phyloP scores from a whole-genome alignment of 2,888 invertebrate species.

The Caenorhabditis sulstoni region DNA sequence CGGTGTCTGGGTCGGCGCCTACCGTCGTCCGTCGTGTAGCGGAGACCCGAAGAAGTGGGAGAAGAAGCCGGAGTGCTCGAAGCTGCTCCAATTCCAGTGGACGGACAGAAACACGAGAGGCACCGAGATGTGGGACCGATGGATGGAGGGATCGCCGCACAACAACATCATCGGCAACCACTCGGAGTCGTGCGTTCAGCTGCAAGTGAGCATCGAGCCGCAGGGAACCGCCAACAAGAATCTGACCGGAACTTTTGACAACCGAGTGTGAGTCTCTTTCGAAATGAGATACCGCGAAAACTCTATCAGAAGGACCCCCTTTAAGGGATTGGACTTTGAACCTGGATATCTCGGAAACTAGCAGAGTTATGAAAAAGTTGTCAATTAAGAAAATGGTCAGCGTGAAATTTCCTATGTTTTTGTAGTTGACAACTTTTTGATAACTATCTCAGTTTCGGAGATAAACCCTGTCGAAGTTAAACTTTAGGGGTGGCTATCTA shows the following conservation, averaged over 20 bases:
- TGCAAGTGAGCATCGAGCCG: slow-evolving; percentile 29
- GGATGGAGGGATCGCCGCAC: slow-evolving; percentile 47
- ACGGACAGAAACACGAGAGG: slow-evolving; percentile 24
- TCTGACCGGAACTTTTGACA: slow-evolving; percentile 22
- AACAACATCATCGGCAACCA: slow-evolving; percentile 20
- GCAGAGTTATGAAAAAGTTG: no score
- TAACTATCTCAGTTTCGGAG: no score
- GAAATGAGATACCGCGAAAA: no score
- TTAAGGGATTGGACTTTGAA: no score
- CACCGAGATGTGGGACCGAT: slow-evolving; percentile 18
- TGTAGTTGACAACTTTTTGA: no score
- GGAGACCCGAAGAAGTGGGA: neutral
- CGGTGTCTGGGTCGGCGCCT: slow-evolving; percentile 45
- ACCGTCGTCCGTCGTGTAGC: slow-evolving; percentile 25
- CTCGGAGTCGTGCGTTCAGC: slow-evolving; percentile 29
- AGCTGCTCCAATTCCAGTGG: slow-evolving; percentile 32
- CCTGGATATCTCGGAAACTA: no score
- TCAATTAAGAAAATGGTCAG: no score
- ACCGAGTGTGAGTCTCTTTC: no score
- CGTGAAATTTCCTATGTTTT: no score
- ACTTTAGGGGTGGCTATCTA: no score
- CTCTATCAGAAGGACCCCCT: no score
- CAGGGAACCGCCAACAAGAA: slow-evolving; percentile 11
- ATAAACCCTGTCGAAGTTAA: no score
- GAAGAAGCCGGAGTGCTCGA: slow-evolving; percentile 20